Evolutionary conservation across 2,797 vertebrate species (phyloP), one percentile per base, ranked within the genome.

Genomic region (Catamblyrhynchus diadema): DNA sequence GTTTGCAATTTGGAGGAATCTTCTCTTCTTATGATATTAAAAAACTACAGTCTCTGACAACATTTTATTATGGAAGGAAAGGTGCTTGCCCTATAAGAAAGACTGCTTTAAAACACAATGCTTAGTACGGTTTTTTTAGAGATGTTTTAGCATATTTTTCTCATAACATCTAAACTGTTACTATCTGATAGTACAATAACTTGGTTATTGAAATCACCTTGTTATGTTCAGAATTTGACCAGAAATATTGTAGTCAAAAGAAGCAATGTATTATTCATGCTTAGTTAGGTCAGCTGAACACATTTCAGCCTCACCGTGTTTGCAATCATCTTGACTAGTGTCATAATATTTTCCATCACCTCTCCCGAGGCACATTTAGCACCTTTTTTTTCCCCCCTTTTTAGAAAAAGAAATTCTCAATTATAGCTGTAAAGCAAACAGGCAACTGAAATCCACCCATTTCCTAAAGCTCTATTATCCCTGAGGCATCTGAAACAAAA

Each of bases 341-440:
- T 97, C 97, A 98, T 97, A 98, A 97, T 97, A 97, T 98, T 97
- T 98, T 97, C 92, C 80, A 93, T 45, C 44, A 90, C 91, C 95
- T 97, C 87, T 96, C 94, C 88, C 1, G 88, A 96, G 92, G 96
- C 69, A 95, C 92, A 96, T 96, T 97, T 97, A 97, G 51, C 95
- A 96, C 96, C 73, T 96, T 97, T 95, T 96, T 74, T 94, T 93
- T 44, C 28, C 71, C 71, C 92, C 61, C 32, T 85, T 96, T 95
- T 94, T 75, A 97, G 83, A 84, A 89, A 93, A 86, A 87, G 81
- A 96, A 96, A 95, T 96, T 90, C 84, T 96, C 94, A 95, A 53
- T 97, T 93, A 82, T 93, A 94, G 91, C 50, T 79, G 93, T 94
- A 95, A 97, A 96, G 81, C 88, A 97, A 93, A 82, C 67, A 86